Base-by-base conservation (phyloP, 2,888 invertebrate species). In the Eupithecia tripunctaria region DNA sequence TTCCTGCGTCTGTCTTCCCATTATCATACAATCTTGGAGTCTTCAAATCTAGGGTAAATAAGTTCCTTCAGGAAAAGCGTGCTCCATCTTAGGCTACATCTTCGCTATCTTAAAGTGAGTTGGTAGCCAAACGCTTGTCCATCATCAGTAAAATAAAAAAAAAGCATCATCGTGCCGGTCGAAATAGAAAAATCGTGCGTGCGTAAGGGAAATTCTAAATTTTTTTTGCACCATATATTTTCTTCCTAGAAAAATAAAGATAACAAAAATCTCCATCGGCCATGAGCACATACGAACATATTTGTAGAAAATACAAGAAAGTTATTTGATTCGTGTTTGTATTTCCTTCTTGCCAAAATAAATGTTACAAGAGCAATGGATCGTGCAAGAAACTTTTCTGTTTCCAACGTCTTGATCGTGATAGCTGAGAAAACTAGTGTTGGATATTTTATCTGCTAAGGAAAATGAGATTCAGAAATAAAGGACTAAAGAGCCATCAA, bases 291-390 rank as follows among this genome's bases (percentile, higher is more conserved):
- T 25, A 41, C 5, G 32, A 63, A 63, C 21, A 64, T 38, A n/a
- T 63, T 21, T 38, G 14, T 38, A 38, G 64, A 64, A 64, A 36
- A 64, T 64, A 25, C 38, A 41, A 66, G 41, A 66, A 47, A 47
- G 47, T 66, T 66, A 66, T 47, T 66, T 66, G 66, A 47, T 25
- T 66, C 43, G 25, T 47, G 41, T 66, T 43, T 66, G 29, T 66
- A 47, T 47, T 66, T 47, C 43, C 25, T 65, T 65, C 66, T 25
- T 47, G 43, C 43, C 66, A 47, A 66, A 65, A 47, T 66, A 66
- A 66, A 66, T 47, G 66, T 29, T 66, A 66, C 43, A 21, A 25
- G 41, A 47, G 27, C 66, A 66, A 66, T 66, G 66, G 66, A n/a
- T 47, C 47, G 66, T 66, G 47, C n/a, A 29, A 27, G n/a, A 66